Evolutionary conservation across 2,797 vertebrate genomes (phyloP).

Genomic region (Centroberyx gerrardi): DNA sequence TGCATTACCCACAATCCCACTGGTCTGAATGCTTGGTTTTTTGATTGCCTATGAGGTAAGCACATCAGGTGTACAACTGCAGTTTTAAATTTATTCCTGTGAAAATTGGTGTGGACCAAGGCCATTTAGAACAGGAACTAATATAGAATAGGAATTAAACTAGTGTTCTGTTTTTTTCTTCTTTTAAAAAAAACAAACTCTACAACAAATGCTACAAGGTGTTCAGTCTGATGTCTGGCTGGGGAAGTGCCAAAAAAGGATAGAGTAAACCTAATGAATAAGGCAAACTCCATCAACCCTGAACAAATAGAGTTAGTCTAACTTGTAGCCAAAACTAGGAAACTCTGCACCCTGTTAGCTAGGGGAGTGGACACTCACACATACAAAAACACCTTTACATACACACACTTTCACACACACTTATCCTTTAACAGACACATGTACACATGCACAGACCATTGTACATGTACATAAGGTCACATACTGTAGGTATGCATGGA

Average conservation of each 20-base stretch:
- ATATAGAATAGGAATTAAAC: too few species aligned
- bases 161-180: constrained; percentile 16
- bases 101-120: constrained; percentile 37
- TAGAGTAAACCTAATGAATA: constrained; percentile 57
- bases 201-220: constrained; percentile 59
- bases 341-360: neutral
- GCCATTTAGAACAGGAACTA: constrained; percentile 48
- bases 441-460: neutral
- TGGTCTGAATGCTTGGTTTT: constrained; percentile 14
- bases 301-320: constrained; percentile 32
- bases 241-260: constrained; percentile 43
- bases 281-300: constrained; percentile 54
- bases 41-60: constrained; percentile 27
- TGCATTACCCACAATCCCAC: constrained; percentile 14
- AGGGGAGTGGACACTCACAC: too few species aligned
- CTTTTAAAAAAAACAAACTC: neutral
- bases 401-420: neutral
- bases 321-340: constrained; percentile 16
- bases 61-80: constrained; percentile 18
- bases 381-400: neutral
- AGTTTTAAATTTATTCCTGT: constrained; percentile 12
- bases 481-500: neutral
- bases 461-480: too few species aligned
- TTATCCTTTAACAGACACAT: neutral
- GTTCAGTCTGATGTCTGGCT: constrained; percentile 40